Evolutionary conservation across 2,113 vertebrate species (phyloP), one percentile per base, ranked within the genome.

Genomic region (Sylvilagus bachmani): DNA sequence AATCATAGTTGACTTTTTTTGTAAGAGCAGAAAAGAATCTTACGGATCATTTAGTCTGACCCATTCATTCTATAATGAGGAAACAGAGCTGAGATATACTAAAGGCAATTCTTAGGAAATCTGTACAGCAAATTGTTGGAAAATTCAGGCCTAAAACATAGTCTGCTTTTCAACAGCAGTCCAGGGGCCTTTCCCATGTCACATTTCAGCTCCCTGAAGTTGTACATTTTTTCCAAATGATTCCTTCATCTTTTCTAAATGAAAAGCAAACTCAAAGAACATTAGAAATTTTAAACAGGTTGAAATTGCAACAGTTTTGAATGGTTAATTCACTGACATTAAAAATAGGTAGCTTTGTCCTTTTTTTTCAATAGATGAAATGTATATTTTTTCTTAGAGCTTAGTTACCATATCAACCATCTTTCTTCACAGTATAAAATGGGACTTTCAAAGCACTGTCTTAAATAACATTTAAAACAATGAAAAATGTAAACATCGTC

Each of bases 381-480:
- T 31, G 25, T 19, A 33, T 38, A 6, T 21, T 67, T 87, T 86
- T 62, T 73, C 70, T 61, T 62, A 53, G 86, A 80, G 33, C 8
- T 79, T 49, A 61, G 53, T 93, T 86, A 74, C 14, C 53, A 29
- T 61, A 83, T 91, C 80, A 58, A 91, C 78, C n/a, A 61, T 67
- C 74, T 83, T 94, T 91, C 53, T 29, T 94, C 36, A 16, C 58
- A 33, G 44, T 81, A 81, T 93, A 90, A 89, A 95, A 73, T 14
- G 58, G 29, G 5, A 86, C 70, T 81, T 73, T 95, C 62, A 61
- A 95, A 78, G 44, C 67, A 87, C 27, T 53, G 7, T 73, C 49
- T 92, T 87, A 87, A 89, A 85, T 69, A 81, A 93, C 53, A 87
- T 74, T 75, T 61, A 6, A 80, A 89, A 95, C 29, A 64, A 77